These are phyloP conservation scores for Drosophila hydei DNA, from an alignment of 1,140 invertebrate species.

Conservation along the genomic window DNA sequence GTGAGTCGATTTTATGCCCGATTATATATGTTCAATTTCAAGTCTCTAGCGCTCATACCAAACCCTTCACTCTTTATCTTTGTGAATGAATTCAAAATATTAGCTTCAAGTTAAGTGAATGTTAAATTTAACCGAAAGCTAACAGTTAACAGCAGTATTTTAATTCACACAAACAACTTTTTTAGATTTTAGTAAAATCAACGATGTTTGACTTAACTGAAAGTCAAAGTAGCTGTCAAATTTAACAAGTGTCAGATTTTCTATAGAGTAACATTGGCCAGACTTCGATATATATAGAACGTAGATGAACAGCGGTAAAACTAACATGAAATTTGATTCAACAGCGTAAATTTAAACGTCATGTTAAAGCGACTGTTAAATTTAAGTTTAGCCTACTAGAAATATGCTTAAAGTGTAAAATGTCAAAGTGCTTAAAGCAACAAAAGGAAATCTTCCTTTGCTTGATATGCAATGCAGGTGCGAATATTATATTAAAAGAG, in stretches of 20 bases:
- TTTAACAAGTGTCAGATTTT: not conserved
- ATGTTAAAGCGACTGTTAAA: not conserved
- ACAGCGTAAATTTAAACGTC: not conserved
- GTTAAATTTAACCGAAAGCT: not conserved
- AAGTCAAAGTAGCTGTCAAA: not conserved
- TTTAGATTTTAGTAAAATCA: too few relatives aligned
- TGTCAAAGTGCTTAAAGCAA: not conserved
- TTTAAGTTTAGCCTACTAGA: not conserved
- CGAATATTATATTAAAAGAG: constrained; percentile 1
- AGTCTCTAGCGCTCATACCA: too few relatives aligned
- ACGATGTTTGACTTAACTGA: too few relatives aligned
- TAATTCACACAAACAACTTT: too few relatives aligned
- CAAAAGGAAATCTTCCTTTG: constrained; percentile 4
- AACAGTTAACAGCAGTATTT: too few relatives aligned
- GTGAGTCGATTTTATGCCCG: too few relatives aligned
- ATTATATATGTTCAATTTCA: too few relatives aligned
- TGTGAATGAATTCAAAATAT: too few relatives aligned
- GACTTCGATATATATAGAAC: not conserved
- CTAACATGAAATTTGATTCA: not conserved
- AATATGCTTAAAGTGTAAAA: not conserved
- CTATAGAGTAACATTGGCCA: too few relatives aligned
- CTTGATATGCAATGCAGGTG: constrained; percentile 2
- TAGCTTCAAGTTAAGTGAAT: too few relatives aligned
- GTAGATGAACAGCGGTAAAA: not conserved
- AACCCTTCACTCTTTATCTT: too few relatives aligned